Conservation (phyloP, 1,140 invertebrate species). For the Drosophila albomicans region DNA sequence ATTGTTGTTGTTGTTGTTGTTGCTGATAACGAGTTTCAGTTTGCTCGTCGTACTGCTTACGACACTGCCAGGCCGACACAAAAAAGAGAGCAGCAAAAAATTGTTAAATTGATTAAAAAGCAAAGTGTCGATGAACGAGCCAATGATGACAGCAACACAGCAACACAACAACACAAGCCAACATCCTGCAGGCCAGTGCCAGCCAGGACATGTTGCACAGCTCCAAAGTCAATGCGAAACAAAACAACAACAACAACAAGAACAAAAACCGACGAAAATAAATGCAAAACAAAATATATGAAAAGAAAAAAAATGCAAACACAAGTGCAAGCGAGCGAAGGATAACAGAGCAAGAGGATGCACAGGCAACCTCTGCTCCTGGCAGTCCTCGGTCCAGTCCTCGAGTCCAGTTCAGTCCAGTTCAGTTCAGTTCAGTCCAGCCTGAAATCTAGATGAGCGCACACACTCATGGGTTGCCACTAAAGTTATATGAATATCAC, state of each 20-base stretch:
- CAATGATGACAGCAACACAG: conserved; percentile 73
- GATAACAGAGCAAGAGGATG: conserved; percentile 23
- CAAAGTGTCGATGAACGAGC: conserved; percentile 83
- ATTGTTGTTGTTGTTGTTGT: conserved; percentile 20
- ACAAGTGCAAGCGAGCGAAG: conserved; percentile 37
- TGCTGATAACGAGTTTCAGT: conserved; percentile 44
- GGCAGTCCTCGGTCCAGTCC: background rate
- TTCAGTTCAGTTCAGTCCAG: conserved; percentile 1
- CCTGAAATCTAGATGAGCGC: conserved; percentile 56
- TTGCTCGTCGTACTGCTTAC: conserved; percentile 14
- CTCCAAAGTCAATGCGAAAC: conserved; percentile 50
- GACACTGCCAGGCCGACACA: background rate
- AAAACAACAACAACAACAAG: conserved; percentile 17
- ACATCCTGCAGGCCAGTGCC: conserved; percentile 1
- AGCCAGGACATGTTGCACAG: conserved; percentile 41
- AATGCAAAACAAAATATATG: background rate
- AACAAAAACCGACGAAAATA: background rate
- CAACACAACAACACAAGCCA: conserved; percentile 15
- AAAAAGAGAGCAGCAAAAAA: conserved; percentile 57
- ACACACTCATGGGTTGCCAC: conserved; percentile 18
- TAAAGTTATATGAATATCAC: background rate
- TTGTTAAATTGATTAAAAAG: conserved; percentile 83
- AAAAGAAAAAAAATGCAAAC: conserved; percentile 2
- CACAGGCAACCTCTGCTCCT: conserved; percentile 14
- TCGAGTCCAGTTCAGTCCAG: conserved; percentile 2